Base-by-base conservation (phyloP, 2,888 invertebrate genomes). In the Rotaria macrura region DNA sequence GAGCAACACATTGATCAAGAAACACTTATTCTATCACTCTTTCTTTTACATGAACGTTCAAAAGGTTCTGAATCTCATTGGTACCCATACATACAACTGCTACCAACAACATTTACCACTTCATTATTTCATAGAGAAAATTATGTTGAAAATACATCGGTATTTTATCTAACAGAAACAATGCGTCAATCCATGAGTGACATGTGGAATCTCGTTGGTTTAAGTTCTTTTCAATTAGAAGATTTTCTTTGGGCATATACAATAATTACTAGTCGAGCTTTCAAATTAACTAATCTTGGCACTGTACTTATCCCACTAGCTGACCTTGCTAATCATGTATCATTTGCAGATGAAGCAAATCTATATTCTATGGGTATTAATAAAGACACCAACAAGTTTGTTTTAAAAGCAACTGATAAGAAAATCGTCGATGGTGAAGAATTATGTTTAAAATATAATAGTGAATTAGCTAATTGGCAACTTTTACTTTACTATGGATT, bases 231-330 rank as follows among this genome's bases (percentile, higher is more conserved):
- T 29, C 92, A 92, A 55, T 91, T 93, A 86, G 90, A 92, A 54
- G 89, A 91, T 83, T 95, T 93, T 90, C 93, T 93, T 88, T 95
- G 95, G 94, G 94, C 94, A 23, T 95, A 95, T 92, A 94, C 94
- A 89, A 93, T 94, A 88, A 94, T 96, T 38, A 17, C 14, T 34
- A 65, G 65, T 65, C 65, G 65, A 12, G 34, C 34, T 65, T 65
- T 65, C 38, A 65, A 65, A 65, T 34, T 65, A 65, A 7, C 65
- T 65, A 34, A 65, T 17, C 17, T 65, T 34, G 65, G 65, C 38
- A 65, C 65, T 20, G 25, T 34, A 65, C 34, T 65, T 20, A 65
- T 65, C 20, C 65, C 65, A 34, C 17, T 29, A 20, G 65, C 34
- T 20, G 65, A 65, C 20, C 34, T 65, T 65, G 29, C 65, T 34